Evolutionary conservation across 1,140 invertebrate genomes (phyloP).

Genomic region (Cardiocondyla obscurior): DNA sequence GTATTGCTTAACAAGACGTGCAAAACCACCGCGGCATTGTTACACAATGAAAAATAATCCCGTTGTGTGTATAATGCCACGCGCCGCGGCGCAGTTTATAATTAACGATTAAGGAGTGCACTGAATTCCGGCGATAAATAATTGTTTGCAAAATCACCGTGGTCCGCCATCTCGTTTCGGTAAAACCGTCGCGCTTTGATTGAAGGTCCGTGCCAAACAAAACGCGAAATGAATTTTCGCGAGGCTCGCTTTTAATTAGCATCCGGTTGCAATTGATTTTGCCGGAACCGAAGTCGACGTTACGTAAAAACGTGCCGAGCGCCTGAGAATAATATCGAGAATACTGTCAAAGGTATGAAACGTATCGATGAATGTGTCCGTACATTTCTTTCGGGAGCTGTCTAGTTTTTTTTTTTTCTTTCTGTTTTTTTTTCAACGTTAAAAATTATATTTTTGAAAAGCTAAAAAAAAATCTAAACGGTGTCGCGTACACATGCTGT

Average conservation of each 20-base stretch:
- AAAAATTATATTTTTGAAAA: too few species aligned
- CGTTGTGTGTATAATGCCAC: neutral
- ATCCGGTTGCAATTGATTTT: slow-evolving; percentile 36
- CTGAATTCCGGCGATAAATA: neutral
- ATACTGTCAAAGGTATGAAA: slow-evolving; percentile 9
- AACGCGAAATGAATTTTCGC: slow-evolving; percentile 44
- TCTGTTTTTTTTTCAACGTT: neutral
- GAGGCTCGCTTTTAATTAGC: slow-evolving; percentile 39
- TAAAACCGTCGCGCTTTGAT: slow-evolving; percentile 17
- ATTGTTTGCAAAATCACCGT: slow-evolving; percentile 21
- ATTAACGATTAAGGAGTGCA: slow-evolving; percentile 11
- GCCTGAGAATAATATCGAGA: slow-evolving; percentile 17
- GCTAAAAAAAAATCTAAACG: too few species aligned
- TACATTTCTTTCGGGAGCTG: neutral
- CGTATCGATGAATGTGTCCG: neutral
- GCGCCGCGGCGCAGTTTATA: neutral
- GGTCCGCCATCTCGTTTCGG: slow-evolving; percentile 8
- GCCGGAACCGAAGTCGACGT: neutral
- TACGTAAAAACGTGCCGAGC: slow-evolving; percentile 6
- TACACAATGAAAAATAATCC: neutral
- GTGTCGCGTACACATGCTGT: too few species aligned
- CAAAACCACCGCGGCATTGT: neutral
- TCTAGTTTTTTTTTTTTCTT: neutral
- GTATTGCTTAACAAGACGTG: neutral
- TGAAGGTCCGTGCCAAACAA: neutral